Evolutionary conservation across 2,797 vertebrate genomes (phyloP).

Genomic region (Hypotaenidia okinawae): DNA sequence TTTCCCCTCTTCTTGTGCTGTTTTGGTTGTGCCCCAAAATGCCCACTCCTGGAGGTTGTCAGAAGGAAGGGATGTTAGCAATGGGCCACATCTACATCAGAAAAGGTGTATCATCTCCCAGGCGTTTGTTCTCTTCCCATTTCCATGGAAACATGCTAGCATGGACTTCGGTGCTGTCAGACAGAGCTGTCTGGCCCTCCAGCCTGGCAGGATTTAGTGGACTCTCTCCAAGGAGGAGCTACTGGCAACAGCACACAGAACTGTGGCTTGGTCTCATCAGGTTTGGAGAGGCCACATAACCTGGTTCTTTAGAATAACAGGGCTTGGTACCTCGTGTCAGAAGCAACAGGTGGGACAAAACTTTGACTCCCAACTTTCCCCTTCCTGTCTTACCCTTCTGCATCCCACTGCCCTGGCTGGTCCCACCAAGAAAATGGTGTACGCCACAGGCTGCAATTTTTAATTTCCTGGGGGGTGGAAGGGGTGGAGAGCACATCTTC

Average conservation of each 20-base stretch:
- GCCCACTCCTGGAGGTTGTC: background rate
- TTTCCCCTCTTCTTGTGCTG: background rate
- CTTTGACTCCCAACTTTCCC: background rate
- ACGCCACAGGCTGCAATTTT: conserved; percentile 21
- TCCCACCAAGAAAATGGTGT: background rate
- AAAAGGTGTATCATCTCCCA: background rate
- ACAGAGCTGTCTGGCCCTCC: background rate
- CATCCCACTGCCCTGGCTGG: background rate
- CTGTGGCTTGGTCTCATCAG: background rate
- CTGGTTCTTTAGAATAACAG: background rate
- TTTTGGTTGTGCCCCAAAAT: background rate
- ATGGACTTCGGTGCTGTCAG: background rate
- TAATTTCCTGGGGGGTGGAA: conserved; percentile 39
- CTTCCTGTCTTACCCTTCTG: background rate
- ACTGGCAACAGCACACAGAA: background rate
- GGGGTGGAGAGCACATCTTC: conserved; percentile 47
- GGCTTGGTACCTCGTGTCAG: background rate
- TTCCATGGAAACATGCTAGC: conserved; percentile 44
- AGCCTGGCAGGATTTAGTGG: background rate
- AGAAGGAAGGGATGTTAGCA: background rate
- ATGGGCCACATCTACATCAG: background rate
- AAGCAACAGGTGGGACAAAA: background rate
- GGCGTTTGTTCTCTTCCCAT: conserved; percentile 18
- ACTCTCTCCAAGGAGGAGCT: background rate
- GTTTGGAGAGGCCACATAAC: background rate